Percentiles rank a stretch among this genome's conserved stretches.
phyloP scores from a whole-genome alignment of 1,140 invertebrate genomes.

The Cataglyphis hispanica region DNA sequence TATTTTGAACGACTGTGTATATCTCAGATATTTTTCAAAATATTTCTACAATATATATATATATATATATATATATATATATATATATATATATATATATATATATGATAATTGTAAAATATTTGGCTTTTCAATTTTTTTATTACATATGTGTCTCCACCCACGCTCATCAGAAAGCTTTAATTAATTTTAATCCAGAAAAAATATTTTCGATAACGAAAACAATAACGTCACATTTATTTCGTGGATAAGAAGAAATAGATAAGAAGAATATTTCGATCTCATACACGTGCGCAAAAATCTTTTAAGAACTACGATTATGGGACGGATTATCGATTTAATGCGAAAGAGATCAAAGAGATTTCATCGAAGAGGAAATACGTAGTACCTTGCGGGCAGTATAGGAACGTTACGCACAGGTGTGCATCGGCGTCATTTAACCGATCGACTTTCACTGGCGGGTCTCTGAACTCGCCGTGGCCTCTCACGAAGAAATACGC shows the following conservation, averaged over 20 bases:
- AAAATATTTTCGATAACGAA: no score
- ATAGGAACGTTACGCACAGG: constrained; percentile 65
- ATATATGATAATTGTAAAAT: not conserved
- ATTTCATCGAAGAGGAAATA: constrained; percentile 18
- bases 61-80: not conserved
- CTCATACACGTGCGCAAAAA: not conserved
- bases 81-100: not conserved
- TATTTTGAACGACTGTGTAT: not conserved
- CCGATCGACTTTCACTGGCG: constrained; percentile 80
- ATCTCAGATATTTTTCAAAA: not conserved
- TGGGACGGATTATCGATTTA: constrained; percentile 8
- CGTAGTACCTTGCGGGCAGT: constrained; percentile 24
- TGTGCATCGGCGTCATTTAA: constrained; percentile 66
- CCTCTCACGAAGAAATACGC: constrained; percentile 43
- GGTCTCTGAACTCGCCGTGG: constrained; percentile 78
- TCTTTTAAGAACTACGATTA: not conserved
- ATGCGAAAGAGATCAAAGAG: constrained; percentile 45
- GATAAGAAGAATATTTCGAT: not conserved
- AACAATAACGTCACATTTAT: not conserved
- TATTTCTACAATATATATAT: not conserved
- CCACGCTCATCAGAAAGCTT: no score
- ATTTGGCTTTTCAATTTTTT: not conserved
- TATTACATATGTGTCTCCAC: not conserved
- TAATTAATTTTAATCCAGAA: no score
- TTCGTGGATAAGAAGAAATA: not conserved